These are phyloP conservation scores for Drosophila grimshawi DNA, from an alignment of 1,140 invertebrate genomes.

Conservation along the genomic window DNA sequence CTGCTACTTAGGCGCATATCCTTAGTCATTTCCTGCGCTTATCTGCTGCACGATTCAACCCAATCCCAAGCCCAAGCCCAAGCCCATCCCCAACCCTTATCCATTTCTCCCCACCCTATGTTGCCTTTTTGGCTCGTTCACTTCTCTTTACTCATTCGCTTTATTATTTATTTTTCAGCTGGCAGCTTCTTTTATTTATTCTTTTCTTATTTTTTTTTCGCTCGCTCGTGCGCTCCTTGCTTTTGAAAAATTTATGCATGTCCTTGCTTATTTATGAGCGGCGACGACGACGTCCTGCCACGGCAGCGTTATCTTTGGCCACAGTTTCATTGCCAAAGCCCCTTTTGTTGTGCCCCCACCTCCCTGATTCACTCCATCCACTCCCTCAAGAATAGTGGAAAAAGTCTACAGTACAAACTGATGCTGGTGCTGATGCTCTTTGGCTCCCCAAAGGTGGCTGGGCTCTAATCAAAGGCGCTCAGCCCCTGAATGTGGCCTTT, in stretches of 20 bases:
- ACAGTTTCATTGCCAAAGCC: constrained; percentile 78
- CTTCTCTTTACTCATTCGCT: constrained; percentile 26
- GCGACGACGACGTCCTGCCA: constrained; percentile 66
- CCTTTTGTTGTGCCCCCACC: constrained; percentile 28
- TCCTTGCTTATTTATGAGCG: constrained; percentile 83
- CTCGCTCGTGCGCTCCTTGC: constrained; percentile 44
- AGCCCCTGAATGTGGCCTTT: constrained; percentile 82
- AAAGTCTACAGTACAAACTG: constrained; percentile 16
- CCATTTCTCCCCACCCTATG: background rate
- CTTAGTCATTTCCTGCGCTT: constrained; percentile 82
- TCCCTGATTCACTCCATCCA: background rate
- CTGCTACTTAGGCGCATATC: constrained; percentile 80
- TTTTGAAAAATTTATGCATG: constrained; percentile 83
- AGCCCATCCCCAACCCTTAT: background rate
- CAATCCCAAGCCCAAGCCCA: background rate
- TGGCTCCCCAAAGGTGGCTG: constrained; percentile 71
- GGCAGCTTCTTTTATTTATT: constrained; percentile 46
- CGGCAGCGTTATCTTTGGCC: constrained; percentile 74
- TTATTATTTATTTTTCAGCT: constrained; percentile 75
- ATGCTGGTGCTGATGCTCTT: constrained; percentile 6
- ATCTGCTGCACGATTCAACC: constrained; percentile 47
- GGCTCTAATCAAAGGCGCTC: constrained; percentile 80
- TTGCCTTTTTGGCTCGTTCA: constrained; percentile 18
- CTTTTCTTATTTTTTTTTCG: constrained; percentile 58
- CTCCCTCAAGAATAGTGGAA: constrained; percentile 55